Evolutionary conservation across 2,888 invertebrate genomes (phyloP), one percentile per base, ranked within the genome.

Genomic region (Morpho deidamia): DNA sequence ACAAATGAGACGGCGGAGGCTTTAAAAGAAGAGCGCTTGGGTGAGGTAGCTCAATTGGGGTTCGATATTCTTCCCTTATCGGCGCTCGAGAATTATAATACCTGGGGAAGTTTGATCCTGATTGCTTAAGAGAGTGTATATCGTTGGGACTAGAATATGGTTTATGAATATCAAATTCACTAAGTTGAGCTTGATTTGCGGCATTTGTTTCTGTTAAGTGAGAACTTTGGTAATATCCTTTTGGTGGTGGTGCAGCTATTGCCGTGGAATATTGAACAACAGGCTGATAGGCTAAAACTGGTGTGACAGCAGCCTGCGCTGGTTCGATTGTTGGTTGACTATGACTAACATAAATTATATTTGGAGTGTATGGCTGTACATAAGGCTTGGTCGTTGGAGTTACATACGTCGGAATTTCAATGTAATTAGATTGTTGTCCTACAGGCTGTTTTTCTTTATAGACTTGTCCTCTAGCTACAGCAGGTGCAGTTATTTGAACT

Each of bases 21-120:
- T 82, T 83, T 39, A 84, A 58, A 37, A 86, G 57, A 55, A 86
- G 59, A 2, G 84, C 80, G 67, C 74, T 79, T 1, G 88, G 87
- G 55, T 69, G 78, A 7, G 87, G 88, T 44, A 87, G 60, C 49
- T 84, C 83, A 32, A 77, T 68, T 7, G 70, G 61, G 12, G 74
- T 68, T 54, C 76, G 71, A 44, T 76, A 80, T 1, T 83, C 81
- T 35, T 81, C 78, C 51, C 78, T 74, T 7, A 78, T 47, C 0
- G 83, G 81, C 8, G 74, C 62, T 7, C 80, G 68, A 5, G 83
- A 76, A 54, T 81, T 74, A 55, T 88, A 87, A 54, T 81, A 81
- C 8, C 85, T 71, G 7, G 79, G 80, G 51, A 66, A 78, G 12
- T 82, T 79, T 38, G 66, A 59, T 1, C 58, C 55, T 2, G 69